Percentiles rank a stretch among this genome's conserved stretches.
Conservation (phyloP, 2,888 invertebrate genomes). For the Meliscaeva auricollis region DNA sequence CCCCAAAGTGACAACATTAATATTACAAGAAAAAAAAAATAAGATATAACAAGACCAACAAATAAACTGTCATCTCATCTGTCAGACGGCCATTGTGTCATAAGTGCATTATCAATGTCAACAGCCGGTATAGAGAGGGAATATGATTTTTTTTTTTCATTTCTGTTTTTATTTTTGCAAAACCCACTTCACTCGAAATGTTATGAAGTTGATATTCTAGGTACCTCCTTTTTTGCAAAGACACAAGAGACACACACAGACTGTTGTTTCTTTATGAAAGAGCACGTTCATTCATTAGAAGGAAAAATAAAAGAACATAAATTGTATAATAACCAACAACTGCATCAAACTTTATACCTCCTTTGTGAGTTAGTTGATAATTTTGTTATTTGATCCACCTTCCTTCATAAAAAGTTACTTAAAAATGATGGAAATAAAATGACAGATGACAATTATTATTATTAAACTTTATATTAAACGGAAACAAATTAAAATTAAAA, state of each 20-base stretch:
- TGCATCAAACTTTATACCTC: neutral
- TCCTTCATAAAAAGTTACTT: slow-evolving; percentile 7
- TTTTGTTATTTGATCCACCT: slow-evolving; percentile 9
- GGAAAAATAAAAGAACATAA: neutral
- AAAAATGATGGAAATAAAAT: slow-evolving; percentile 1
- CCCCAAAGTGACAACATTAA: slow-evolving; percentile 40
- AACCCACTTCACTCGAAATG: slow-evolving; percentile 1
- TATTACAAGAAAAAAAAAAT: slow-evolving; percentile 16
- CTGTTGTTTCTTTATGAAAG: neutral
- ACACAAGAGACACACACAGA: too few relatives aligned
- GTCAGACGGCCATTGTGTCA: slow-evolving; percentile 33
- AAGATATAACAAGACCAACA: too few relatives aligned
- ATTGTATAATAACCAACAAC: too few relatives aligned
- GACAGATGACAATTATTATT: slow-evolving; percentile 2
- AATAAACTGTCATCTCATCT: slow-evolving; percentile 24
- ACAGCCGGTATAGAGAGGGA: slow-evolving; percentile 1
- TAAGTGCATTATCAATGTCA: slow-evolving; percentile 58
- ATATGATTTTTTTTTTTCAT: slow-evolving; percentile 5
- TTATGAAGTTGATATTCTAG: slow-evolving; percentile 11
- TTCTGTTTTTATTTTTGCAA: too few relatives aligned
- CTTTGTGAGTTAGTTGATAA: slow-evolving; percentile 5
- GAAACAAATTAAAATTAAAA: neutral
- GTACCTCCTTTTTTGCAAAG: neutral
- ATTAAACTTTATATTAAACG: neutral
- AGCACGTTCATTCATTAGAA: slow-evolving; percentile 18